These are phyloP conservation scores for Myotis planiceps DNA, from an alignment of 2,797 vertebrate species.

Conservation along the genomic window DNA sequence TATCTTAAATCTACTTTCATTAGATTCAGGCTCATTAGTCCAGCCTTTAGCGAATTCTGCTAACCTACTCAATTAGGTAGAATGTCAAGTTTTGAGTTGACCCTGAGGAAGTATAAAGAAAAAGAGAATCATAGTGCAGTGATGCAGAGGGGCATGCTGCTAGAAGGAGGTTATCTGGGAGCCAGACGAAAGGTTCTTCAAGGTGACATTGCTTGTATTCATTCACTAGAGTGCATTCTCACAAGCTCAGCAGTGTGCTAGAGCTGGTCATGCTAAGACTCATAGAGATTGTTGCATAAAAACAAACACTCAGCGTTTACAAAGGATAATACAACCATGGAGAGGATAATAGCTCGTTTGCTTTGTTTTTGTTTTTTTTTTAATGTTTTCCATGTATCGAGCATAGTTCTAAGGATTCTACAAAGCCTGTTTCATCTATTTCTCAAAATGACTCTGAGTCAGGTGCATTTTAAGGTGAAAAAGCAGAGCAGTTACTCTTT, in stretches of 20 bases:
- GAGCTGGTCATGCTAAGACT: background rate
- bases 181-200: background rate
- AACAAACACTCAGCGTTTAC: conserved; percentile 1
- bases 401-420: background rate
- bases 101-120: background rate
- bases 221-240: background rate
- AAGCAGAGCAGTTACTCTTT: background rate
- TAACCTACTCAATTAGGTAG: background rate
- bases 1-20: background rate
- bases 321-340: background rate
- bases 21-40: background rate
- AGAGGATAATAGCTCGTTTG: background rate
- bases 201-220: background rate
- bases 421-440: background rate
- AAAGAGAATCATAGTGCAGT: background rate
- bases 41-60: background rate
- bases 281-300: background rate
- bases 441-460: background rate
- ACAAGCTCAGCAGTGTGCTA: background rate
- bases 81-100: background rate
- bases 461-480: background rate
- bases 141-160: background rate
- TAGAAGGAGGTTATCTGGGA: background rate
- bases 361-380: background rate
- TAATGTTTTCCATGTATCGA: background rate